Evolutionary conservation across 1,140 invertebrate genomes (phyloP).

Genomic region (Ectropis grisescens): DNA sequence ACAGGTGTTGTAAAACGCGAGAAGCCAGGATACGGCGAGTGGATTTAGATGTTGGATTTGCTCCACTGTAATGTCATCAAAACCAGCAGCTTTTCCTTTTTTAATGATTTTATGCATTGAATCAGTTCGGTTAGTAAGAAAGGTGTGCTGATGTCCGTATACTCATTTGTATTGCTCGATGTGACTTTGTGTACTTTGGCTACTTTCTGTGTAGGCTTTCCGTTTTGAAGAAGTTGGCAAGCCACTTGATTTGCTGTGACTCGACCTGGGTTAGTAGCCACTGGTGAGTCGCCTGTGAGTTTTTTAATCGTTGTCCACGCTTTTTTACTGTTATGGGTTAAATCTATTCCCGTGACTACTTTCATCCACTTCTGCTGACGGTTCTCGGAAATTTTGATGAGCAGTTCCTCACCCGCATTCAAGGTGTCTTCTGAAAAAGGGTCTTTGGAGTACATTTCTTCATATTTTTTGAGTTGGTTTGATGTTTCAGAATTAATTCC

Average conservation of each 20-base stretch:
- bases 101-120: not conserved
- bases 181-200: too few relatives aligned
- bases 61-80: slow-evolving; percentile 1
- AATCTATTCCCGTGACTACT: not conserved
- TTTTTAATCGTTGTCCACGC: slow-evolving; percentile 1
- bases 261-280: not conserved
- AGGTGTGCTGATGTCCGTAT: too few relatives aligned
- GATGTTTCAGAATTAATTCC: not conserved
- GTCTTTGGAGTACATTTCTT: not conserved
- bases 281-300: not conserved
- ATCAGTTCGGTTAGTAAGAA: not conserved
- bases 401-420: not conserved
- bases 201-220: not conserved
- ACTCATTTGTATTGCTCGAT: too few relatives aligned
- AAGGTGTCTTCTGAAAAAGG: slow-evolving; percentile 1
- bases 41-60: not conserved
- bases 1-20: slow-evolving; percentile 1
- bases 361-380: slow-evolving; percentile 1
- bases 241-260: slow-evolving; percentile 2
- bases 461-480: not conserved
- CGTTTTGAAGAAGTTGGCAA: not conserved
- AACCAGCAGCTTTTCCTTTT: slow-evolving; percentile 1
- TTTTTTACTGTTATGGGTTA: slow-evolving; percentile 5
- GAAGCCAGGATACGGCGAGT: not conserved
- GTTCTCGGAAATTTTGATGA: not conserved